phyloP scores from a whole-genome alignment of 2,113 vertebrate species.

The Campylomormyrus numenius region DNA sequence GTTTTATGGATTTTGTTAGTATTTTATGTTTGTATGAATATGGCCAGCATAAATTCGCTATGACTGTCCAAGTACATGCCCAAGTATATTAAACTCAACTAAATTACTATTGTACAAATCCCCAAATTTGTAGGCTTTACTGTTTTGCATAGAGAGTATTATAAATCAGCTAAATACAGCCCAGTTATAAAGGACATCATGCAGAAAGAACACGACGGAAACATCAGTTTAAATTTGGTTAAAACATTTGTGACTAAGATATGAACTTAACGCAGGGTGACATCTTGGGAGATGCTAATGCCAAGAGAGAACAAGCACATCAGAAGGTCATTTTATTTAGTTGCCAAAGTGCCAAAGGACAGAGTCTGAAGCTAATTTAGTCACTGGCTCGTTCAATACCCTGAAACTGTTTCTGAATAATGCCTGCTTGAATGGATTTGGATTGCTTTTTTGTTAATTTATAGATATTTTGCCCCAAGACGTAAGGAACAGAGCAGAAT shows the following conservation, averaged over 20 bases:
- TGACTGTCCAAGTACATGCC: background rate
- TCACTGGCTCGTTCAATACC: constrained; percentile 8
- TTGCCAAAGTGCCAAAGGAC: background rate
- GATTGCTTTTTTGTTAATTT: background rate
- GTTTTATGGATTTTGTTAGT: background rate
- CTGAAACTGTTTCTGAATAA: background rate
- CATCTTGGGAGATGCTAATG: background rate
- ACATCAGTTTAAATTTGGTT: background rate
- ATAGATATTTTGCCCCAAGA: background rate
- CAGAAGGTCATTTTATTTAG: background rate
- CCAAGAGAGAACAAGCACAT: background rate
- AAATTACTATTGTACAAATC: background rate
- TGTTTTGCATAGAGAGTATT: background rate
- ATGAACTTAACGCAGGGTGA: background rate
- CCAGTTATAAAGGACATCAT: background rate
- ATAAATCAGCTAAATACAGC: background rate
- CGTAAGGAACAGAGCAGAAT: background rate
- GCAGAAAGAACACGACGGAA: background rate
- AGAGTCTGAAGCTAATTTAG: background rate
- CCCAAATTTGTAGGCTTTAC: background rate
- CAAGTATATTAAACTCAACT: background rate
- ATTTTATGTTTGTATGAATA: background rate
- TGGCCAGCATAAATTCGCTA: background rate
- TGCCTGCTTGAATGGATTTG: background rate
- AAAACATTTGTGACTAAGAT: background rate